Conservation (phyloP, 1,140 invertebrate genomes). For the Neotoxoptera formosana region DNA sequence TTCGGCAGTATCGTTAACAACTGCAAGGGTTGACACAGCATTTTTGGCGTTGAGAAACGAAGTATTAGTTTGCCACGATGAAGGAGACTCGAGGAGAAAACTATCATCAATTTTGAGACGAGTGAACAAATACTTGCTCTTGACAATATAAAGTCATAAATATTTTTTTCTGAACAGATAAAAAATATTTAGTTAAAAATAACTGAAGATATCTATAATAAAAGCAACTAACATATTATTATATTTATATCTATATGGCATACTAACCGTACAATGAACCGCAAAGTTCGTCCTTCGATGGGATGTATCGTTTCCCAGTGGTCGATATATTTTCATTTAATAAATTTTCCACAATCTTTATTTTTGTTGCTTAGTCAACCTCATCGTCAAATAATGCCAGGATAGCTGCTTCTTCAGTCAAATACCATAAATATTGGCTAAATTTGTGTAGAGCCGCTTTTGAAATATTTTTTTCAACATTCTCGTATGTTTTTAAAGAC, state of each 20-base stretch:
- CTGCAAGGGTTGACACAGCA: too few relatives aligned
- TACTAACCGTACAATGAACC: too few relatives aligned
- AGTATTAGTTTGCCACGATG: too few relatives aligned
- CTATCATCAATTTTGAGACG: too few relatives aligned
- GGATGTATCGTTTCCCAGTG: background rate
- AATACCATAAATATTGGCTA: conserved; percentile 35
- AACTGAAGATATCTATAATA: background rate
- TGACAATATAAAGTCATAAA: conserved; percentile 14
- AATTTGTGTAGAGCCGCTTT: background rate
- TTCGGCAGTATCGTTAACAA: too few relatives aligned
- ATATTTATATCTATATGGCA: too few relatives aligned
- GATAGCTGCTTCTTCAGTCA: conserved; percentile 4
- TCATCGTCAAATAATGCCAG: background rate
- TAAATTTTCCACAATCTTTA: background rate
- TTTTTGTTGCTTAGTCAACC: background rate
- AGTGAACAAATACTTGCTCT: background rate
- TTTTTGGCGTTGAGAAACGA: too few relatives aligned
- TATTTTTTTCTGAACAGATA: background rate
- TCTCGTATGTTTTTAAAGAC: conserved; percentile 53
- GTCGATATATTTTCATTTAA: background rate
- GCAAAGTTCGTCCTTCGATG: conserved; percentile 14
- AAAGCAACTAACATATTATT: background rate
- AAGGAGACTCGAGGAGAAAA: too few relatives aligned
- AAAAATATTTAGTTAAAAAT: background rate
- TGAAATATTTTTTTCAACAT: conserved; percentile 56